Percentiles rank a stretch among this genome's conserved stretches.
Conservation (phyloP, 2,888 invertebrate species). For the Lepidonotus clava region DNA sequence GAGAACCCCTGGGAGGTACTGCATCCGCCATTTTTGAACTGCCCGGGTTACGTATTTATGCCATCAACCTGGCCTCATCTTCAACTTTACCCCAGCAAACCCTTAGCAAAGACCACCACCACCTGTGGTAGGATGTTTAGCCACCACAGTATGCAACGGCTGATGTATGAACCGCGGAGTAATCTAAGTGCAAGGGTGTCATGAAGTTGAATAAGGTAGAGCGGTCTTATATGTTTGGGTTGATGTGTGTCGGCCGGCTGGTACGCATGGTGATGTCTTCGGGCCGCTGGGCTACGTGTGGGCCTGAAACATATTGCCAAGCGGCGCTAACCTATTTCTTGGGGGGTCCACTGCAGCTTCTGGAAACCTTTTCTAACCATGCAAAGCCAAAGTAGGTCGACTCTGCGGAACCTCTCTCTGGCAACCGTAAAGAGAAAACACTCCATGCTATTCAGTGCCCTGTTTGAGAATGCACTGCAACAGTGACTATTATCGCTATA, state of each 20-base stretch:
- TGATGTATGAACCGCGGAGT: too few relatives aligned
- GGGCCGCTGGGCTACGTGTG: not conserved
- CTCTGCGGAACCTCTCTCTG: slow-evolving; percentile 34
- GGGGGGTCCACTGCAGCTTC: slow-evolving; percentile 29
- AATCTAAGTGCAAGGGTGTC: not conserved
- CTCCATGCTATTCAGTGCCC: too few relatives aligned
- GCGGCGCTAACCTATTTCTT: slow-evolving; percentile 46
- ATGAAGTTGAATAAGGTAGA: not conserved
- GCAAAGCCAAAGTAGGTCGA: slow-evolving; percentile 42
- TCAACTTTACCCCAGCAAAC: not conserved
- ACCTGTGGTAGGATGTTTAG: not conserved
- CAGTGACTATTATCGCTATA: too few relatives aligned
- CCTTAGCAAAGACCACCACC: not conserved
- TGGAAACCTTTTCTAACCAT: slow-evolving; percentile 45
- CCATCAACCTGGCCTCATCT: not conserved
- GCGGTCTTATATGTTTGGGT: too few relatives aligned
- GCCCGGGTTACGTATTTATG: not conserved
- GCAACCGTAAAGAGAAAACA: not conserved
- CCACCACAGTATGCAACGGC: too few relatives aligned
- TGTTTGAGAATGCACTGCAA: too few relatives aligned
- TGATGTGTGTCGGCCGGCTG: not conserved
- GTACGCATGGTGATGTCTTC: not conserved
- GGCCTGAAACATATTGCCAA: slow-evolving; percentile 25
- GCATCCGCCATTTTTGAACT: not conserved
- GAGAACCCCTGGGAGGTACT: not conserved